Evolutionary conservation across 2,113 vertebrate species (phyloP), one percentile per base, ranked within the genome.

Genomic region (Tetraodon nigroviridis): DNA sequence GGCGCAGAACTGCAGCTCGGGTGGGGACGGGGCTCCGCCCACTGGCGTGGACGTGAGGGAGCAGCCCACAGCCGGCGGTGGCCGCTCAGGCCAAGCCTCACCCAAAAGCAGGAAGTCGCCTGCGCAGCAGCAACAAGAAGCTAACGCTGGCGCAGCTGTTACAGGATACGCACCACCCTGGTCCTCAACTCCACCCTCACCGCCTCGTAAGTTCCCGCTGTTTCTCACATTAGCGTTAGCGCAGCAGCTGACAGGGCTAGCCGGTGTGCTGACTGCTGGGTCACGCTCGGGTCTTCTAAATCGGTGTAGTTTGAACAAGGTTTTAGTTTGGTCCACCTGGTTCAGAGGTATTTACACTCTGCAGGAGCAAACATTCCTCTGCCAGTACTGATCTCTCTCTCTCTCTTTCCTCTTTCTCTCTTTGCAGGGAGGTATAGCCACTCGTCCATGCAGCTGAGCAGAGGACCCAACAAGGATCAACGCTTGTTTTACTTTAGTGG

Each of bases 171-270:
- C 69, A 96, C 94, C 80, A 94, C 93, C 1, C 73, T 98, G 60
- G 93, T 99, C 80, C 94, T 99, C 56, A 98, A 94, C 89, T 97
- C 96, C 83, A 97, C 96, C 0, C 93, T 99, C 70, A 97, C 95
- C 0, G 95, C 96, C 78, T 99, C 96, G 96, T 98, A 90, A 92
- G 95, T 88, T 1, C 0, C 1, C 44, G 5, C 44, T 17, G 44
- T 5, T 27, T 27, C 2, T 24, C 22, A 5, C 5, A 24, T 24
- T 24, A 24, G 22, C 22, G 5, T 24, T 24, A 24, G 22, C 22
- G 5, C 5, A 24, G 22, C 22, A 24, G 22, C 2, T 24, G 22
- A 24, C 3, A 24, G 5, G 22, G 22, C 22, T 24, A 24, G 22
- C 22, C 5, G 2, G 22, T 24, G 2, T 24, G 2, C 22, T 5